Evolutionary conservation across 2,797 vertebrate species (phyloP).

Genomic region (Phaenicophaeus curvirostris): DNA sequence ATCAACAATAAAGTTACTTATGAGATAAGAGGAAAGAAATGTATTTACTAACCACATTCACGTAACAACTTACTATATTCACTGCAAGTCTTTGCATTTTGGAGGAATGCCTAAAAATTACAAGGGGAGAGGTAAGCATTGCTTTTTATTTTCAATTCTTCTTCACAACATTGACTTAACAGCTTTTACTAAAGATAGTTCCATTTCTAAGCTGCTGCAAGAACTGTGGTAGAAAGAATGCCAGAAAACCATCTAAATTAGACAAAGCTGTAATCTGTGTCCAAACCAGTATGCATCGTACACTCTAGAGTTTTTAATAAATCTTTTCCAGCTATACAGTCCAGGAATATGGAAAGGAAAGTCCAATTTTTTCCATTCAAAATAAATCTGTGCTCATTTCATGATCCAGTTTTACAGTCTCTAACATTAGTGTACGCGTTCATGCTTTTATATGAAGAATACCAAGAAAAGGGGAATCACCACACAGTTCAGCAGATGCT

Average conservation of each 20-base stretch:
- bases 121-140: not conserved
- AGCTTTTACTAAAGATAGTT: not conserved
- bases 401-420: not conserved
- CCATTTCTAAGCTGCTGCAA: not conserved
- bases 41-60: not conserved
- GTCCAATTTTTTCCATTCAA: slow-evolving; percentile 34
- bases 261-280: slow-evolving; percentile 5
- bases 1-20: not conserved
- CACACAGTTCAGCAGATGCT: not conserved
- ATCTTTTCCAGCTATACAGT: slow-evolving; percentile 44
- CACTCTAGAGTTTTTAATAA: slow-evolving; percentile 22
- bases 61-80: not conserved
- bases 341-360: slow-evolving; percentile 29
- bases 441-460: not conserved
- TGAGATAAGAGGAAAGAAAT: not conserved
- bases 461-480: not conserved
- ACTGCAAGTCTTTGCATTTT: not conserved
- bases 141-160: not conserved
- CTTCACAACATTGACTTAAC: not conserved
- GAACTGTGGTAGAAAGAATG: not conserved
- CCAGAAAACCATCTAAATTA: slow-evolving; percentile 33
- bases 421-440: not conserved
- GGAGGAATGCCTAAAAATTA: not conserved
- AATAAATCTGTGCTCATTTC: slow-evolving; percentile 28
- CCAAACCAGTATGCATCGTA: slow-evolving; percentile 13